Percentiles rank a stretch among this genome's conserved stretches.
phyloP scores from a whole-genome alignment of 2,888 invertebrate genomes.

The Cephalotes varians region DNA sequence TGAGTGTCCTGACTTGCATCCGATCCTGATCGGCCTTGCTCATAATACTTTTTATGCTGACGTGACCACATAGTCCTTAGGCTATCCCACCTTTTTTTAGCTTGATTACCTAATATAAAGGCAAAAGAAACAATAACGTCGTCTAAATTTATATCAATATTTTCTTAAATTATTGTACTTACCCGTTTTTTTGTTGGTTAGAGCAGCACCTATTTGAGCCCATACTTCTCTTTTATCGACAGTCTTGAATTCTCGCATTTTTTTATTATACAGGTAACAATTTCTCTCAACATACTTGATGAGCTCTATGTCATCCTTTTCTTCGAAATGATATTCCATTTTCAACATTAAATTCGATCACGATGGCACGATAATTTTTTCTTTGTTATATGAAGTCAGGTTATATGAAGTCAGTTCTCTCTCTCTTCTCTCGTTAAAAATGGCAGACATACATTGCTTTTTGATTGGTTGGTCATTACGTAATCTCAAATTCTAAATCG shows the following conservation, averaged over 20 bases:
- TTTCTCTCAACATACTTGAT: not conserved
- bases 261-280: not conserved
- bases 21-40: not conserved
- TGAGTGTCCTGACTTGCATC: not conserved
- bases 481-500: too few relatives aligned
- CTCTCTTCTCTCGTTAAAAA: too few relatives aligned
- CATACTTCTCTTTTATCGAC: not conserved
- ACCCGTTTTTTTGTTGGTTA: not conserved
- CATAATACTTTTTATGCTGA: constrained; percentile 7
- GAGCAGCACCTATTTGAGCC: not conserved
- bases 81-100: not conserved
- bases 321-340: too few relatives aligned
- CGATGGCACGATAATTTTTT: too few relatives aligned
- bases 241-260: not conserved
- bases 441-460: too few relatives aligned
- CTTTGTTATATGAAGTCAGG: too few relatives aligned
- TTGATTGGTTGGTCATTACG: too few relatives aligned
- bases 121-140: not conserved
- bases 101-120: not conserved
- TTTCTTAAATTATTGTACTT: not conserved
- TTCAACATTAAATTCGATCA: too few relatives aligned
- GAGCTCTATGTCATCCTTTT: not conserved
- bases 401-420: too few relatives aligned
- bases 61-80: not conserved
- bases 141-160: not conserved